These are phyloP conservation scores for Papilio demoleus DNA, from an alignment of 2,888 invertebrate genomes.

Conservation along the genomic window DNA sequence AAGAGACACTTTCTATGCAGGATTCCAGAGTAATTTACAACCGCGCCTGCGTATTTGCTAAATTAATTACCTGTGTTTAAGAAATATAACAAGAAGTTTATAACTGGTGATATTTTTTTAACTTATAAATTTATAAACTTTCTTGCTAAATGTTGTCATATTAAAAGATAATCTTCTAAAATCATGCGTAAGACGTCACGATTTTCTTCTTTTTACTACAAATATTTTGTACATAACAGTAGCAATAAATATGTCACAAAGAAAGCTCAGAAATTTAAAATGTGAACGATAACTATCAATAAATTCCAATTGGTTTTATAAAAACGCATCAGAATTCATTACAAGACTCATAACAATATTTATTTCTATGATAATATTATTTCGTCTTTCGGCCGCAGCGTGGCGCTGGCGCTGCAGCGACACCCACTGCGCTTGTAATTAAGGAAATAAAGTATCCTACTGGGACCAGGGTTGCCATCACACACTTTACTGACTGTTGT, in stretches of 20 bases:
- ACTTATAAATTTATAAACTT: too few relatives aligned
- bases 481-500: background rate
- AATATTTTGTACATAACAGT: too few relatives aligned
- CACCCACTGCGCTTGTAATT: slow-evolving; percentile 46
- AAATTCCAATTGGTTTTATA: slow-evolving; percentile 23
- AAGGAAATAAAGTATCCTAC: slow-evolving; percentile 41
- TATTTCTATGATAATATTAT: slow-evolving; percentile 33
- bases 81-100: too few relatives aligned
- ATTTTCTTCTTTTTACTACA: too few relatives aligned
- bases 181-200: too few relatives aligned
- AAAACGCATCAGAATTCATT: slow-evolving; percentile 11
- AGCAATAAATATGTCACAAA: too few relatives aligned
- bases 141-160: too few relatives aligned
- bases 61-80: too few relatives aligned
- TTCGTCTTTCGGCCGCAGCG: slow-evolving; percentile 13
- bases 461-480: slow-evolving; percentile 18
- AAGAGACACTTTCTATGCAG: slow-evolving; percentile 50
- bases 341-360: slow-evolving; percentile 19
- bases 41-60: background rate
- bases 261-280: too few relatives aligned
- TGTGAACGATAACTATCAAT: too few relatives aligned
- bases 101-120: too few relatives aligned
- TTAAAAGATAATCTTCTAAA: too few relatives aligned
- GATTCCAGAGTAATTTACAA: slow-evolving; percentile 41
- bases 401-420: background rate